phyloP scores from a whole-genome alignment of 1,140 invertebrate genomes.

The Calephelis virginiensis region DNA sequence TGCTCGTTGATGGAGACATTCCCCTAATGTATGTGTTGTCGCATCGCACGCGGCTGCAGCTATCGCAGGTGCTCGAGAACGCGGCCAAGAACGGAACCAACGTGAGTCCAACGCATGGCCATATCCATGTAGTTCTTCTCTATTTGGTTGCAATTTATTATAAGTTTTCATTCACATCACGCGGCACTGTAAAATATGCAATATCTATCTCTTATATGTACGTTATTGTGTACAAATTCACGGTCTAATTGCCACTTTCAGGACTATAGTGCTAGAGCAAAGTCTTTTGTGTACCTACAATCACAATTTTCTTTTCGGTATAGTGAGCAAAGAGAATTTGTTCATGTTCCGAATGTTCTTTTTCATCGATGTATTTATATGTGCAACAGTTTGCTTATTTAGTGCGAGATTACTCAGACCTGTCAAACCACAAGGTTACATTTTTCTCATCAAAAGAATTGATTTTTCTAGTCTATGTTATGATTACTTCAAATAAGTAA shows the following conservation, averaged over 20 bases:
- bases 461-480: no score
- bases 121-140: slow-evolving; percentile 33
- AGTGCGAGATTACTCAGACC: no score
- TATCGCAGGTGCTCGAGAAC: slow-evolving; percentile 70
- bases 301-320: no score
- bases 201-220: neutral
- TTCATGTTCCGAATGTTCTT: no score
- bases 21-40: slow-evolving; percentile 59
- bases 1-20: slow-evolving; percentile 34
- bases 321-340: no score
- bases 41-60: slow-evolving; percentile 59
- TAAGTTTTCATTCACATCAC: slow-evolving; percentile 17
- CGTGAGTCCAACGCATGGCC: slow-evolving; percentile 67
- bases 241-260: neutral
- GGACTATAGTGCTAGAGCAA: no score
- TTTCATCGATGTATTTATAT: no score
- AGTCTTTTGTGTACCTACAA: no score
- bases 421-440: no score
- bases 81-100: slow-evolving; percentile 67
- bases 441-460: no score
- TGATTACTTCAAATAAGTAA: no score
- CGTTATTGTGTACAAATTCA: neutral
- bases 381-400: no score
- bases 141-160: slow-evolving; percentile 42
- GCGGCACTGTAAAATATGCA: slow-evolving; percentile 8